Evolutionary conservation across 2,888 invertebrate genomes (phyloP), one percentile per base, ranked within the genome.

Genomic region (Eledona agricola): DNA sequence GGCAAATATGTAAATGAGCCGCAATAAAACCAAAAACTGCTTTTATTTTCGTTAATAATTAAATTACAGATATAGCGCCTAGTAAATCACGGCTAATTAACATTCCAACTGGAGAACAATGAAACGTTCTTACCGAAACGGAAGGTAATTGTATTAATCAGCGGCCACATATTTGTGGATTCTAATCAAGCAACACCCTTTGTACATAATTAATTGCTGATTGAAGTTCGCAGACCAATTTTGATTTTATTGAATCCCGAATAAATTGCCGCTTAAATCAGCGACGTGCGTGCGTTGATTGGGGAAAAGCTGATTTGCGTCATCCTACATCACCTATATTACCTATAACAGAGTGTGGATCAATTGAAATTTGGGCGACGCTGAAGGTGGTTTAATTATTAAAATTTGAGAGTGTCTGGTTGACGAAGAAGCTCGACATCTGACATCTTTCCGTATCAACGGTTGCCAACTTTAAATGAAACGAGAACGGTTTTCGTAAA

Each of bases 381-480:
- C 12, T 15, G 4, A 29, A 51, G 28, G 35, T 46, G 32, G 34
- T 19, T 54, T 54, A 37, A 47, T 49, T 47, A 42, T 47, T 49
- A 42, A 54, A 35, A 49, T 11, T 49, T 11, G 10, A 12, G 31
- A 42, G 28, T 26, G 13, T n/a, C 31, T 19, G 20, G 12, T 32
- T 47, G 47, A 42, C 40, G 42, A 22, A 7, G 32, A 38, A 38
- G 40, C 23, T 46, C 45, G 38, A 51, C 51, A 37, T 49, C 42
- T 53, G 42, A 43, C 31, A 43, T 54, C 37, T 43, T 43, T 50
- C 49, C 34, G 12, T 43, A 42, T 54, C 53, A 54, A 52, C 42
- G 32, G 49, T 42, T 49, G 34, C 42, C 28, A 54, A 54, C 43
- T 54, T 54, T 50, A 54, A 54, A 54, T 54, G 54, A 50, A 54